Conservation (phyloP, 2,797 vertebrate genomes). For the Pogoniulus pusillus region DNA sequence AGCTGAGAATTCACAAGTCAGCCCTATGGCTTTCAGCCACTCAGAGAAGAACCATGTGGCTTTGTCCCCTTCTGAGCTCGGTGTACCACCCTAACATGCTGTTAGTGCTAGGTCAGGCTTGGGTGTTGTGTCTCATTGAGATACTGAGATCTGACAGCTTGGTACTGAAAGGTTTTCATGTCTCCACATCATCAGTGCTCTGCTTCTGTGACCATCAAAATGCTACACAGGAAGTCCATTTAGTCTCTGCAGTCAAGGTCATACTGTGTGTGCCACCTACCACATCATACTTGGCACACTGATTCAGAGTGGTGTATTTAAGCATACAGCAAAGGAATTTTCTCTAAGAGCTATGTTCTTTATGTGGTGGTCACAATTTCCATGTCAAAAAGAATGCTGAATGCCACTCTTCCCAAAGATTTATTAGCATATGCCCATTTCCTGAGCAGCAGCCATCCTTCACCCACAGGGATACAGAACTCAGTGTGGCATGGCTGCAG, state of each 20-base stretch:
- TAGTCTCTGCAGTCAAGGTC: neutral
- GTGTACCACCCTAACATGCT: neutral
- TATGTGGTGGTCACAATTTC: neutral
- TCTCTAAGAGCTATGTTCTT: neutral
- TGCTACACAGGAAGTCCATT: neutral
- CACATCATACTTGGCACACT: neutral
- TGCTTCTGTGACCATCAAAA: neutral
- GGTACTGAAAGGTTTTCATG: neutral
- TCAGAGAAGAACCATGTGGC: neutral
- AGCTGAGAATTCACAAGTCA: neutral
- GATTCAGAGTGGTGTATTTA: neutral
- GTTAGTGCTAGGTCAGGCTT: neutral
- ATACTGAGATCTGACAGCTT: neutral
- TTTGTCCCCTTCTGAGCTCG: neutral
- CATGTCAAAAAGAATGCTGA: neutral
- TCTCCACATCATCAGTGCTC: neutral
- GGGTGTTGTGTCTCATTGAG: neutral
- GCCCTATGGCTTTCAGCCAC: neutral
- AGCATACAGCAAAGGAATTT: neutral
- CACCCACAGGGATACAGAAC: neutral
- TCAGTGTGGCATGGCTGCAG: neutral
- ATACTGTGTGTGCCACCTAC: fast-evolving
- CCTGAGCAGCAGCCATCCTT: neutral
- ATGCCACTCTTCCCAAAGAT: neutral
- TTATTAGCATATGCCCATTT: neutral